Base-by-base conservation (phyloP, 2,113 vertebrate genomes). In the Microcebus ravelobensis region DNA sequence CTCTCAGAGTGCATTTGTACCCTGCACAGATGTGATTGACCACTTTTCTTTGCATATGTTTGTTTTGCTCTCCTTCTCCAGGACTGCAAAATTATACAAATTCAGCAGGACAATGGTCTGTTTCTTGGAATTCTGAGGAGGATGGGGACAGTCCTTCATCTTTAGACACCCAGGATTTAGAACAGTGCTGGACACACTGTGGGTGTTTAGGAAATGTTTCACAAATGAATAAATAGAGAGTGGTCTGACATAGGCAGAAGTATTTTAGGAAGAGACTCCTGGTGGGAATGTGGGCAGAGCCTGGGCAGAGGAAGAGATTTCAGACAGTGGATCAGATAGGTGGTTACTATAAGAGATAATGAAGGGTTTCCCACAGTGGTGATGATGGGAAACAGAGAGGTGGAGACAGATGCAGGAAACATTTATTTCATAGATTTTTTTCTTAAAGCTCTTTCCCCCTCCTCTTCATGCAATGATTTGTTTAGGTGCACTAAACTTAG, bases 41-140 rank as follows among this genome's bases (percentile, higher is more conserved):
- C 65, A 67, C 52, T 84, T 80, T 83, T 87, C 59, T 27, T 91
- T 52, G 45, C 20, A 77, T 48, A 50, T 86, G 34, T 95, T 87
- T 67, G 25, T 57, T 88, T 87, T 59, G 12, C 63, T 57, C 3
- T 85, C 39, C 74, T 86, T 77, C 76, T 68, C 11, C 13, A 29
- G 29, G 21, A 74, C 59, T 71, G 34, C 34, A 31, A 18, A 83
- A 70, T 9, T 76, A 21, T 61, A 63, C 21, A 50, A 27, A 80
- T 91, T 81, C 71, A 88, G 21, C 29, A 14, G 2, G 9, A 23
- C 1, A 25, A 7, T 0, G 3, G 0, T 59, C 65, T 73, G 18
- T 79, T 95, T 97, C 95, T 91, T 83, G 82, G 93, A 95, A 95
- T 39, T 67, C 55, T 31, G 67, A 91, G 52, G 71, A 91, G 59